Percentiles rank a stretch among this genome's conserved stretches.
phyloP scores from a whole-genome alignment of 2,113 vertebrate species.

The Willisornis vidua region DNA sequence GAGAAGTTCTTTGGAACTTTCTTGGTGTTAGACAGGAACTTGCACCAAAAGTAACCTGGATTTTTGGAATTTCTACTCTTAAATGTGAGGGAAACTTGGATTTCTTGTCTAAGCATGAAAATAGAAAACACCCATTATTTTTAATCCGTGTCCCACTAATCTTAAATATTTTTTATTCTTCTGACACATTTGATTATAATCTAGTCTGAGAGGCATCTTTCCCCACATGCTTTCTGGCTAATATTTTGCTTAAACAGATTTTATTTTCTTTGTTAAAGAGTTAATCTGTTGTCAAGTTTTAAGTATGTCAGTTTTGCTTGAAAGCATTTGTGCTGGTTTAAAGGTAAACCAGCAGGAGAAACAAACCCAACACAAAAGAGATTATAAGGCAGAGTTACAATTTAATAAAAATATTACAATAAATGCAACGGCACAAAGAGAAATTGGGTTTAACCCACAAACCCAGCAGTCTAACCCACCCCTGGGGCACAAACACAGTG shows the following conservation, averaged over 20 bases:
- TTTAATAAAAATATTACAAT: too few species aligned
- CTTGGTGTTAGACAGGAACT: not conserved
- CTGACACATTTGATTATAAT: not conserved
- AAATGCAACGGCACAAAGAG: too few species aligned
- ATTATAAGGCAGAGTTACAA: too few species aligned
- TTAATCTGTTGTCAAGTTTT: not conserved
- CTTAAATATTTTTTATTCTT: not conserved
- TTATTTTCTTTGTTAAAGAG: not conserved
- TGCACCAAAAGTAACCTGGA: not conserved
- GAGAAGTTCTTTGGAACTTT: not conserved
- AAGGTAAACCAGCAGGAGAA: too few species aligned
- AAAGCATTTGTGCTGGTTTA: not conserved
- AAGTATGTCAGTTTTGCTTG: not conserved
- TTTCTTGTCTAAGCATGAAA: not conserved
- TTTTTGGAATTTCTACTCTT: not conserved
- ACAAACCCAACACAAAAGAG: too few species aligned
- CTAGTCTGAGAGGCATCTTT: not conserved
- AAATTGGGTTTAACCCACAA: too few species aligned
- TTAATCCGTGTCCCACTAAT: not conserved
- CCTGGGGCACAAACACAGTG: too few species aligned
- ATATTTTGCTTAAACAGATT: not conserved
- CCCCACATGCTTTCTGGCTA: not conserved
- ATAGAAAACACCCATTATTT: not conserved
- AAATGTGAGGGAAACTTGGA: not conserved
- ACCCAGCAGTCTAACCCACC: too few species aligned